Evolutionary conservation across 2,888 invertebrate species (phyloP), one percentile per base, ranked within the genome.

Genomic region (Drosophila borealis): DNA sequence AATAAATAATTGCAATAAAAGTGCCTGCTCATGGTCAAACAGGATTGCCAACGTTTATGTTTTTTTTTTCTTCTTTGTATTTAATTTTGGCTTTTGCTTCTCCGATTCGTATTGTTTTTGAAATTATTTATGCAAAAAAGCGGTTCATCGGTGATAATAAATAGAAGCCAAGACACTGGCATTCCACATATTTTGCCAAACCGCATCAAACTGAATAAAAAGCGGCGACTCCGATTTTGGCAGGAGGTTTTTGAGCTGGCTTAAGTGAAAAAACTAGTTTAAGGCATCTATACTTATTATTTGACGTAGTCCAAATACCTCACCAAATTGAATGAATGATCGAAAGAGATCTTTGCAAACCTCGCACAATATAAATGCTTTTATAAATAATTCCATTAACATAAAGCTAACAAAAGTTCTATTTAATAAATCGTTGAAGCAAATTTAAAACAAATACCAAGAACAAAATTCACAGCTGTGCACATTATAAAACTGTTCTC

Each of bases 11-110:
- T 75, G 64, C 79, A 69, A 75, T 81, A 73, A 81, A 78, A 83
- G 69, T 80, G 83, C 73, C 75, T 80, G 61, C 48, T 81, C 78
- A 83, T 70, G 75, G 71, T 39, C 73, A 69, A 82, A 82, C 82
- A 80, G 86, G 82, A 85, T 78, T 83, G 62, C 34, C n/a, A 61
- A 33, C 62, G 62, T 49, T 62, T 70, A 53, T 59, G 50, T 79
- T 41, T 70, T 48, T 67, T n/a, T 17, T 17, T 17, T 36, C 13
- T 49, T 39, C 11, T 37, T 37, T 19, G 5, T 37, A 37, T 33
- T 8, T 34, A 3, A 56, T 53, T 10, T 56, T 64, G 49, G 17
- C 60, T 42, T 59, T n/a, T 59, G 36, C 21, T 25, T 36, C 11
- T 34, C 34, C 25, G 25, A 29, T 41, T 44, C 19, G n/a, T 53